These are phyloP conservation scores for Horisme vitalbata DNA, from an alignment of 2,888 invertebrate species.

Conservation along the genomic window DNA sequence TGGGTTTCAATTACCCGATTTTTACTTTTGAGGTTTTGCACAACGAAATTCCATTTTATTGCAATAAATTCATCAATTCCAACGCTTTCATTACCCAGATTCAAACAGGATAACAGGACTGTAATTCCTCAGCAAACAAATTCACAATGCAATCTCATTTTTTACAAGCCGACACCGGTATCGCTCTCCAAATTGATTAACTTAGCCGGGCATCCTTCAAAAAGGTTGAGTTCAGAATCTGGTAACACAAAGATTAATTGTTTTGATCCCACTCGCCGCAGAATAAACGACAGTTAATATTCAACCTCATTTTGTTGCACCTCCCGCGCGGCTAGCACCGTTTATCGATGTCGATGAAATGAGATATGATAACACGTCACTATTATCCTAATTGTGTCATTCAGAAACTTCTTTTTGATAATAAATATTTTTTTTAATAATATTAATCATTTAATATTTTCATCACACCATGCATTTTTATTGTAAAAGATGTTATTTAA, in stretches of 20 bases:
- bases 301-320: constrained; percentile 35
- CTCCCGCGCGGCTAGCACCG: constrained; percentile 36
- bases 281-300: constrained; percentile 4
- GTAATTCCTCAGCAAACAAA: constrained; percentile 41
- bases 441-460: no score
- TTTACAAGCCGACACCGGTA: constrained; percentile 45
- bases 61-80: background rate
- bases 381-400: constrained; percentile 13
- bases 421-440: no score
- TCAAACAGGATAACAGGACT: constrained; percentile 10
- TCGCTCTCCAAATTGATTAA: constrained; percentile 71
- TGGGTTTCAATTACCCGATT: no score
- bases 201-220: constrained; percentile 51
- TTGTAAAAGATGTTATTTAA: no score
- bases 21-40: no score
- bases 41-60: no score
- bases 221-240: constrained; percentile 60
- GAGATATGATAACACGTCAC: constrained; percentile 30
- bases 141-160: constrained; percentile 43
- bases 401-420: background rate
- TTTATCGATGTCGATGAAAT: constrained; percentile 41
- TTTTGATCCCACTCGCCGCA: constrained; percentile 61
- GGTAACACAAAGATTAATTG: constrained; percentile 74
- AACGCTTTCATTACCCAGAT: constrained; percentile 4
- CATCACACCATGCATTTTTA: no score